These are phyloP conservation scores for Ctenodactylus gundi DNA, from an alignment of 2,113 vertebrate species.

Conservation along the genomic window DNA sequence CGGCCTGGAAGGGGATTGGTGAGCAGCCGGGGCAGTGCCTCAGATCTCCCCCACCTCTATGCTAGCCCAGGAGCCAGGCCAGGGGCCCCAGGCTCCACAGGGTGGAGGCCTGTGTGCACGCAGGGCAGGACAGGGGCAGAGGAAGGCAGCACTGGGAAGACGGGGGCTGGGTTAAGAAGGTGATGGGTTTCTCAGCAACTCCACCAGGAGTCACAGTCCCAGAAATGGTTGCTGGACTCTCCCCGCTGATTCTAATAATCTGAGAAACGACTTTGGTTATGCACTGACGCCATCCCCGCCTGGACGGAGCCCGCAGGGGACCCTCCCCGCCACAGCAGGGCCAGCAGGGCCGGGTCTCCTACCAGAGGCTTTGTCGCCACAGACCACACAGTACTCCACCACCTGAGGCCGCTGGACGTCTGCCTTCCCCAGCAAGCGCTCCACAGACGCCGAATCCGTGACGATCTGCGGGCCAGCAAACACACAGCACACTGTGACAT, in stretches of 20 bases:
- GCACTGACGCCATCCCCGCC: no score
- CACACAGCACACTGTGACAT: neutral
- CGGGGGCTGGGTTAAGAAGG: neutral
- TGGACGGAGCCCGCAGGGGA: no score
- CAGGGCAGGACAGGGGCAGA: neutral
- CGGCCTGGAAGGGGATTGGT: slow-evolving; percentile 86
- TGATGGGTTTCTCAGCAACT: neutral
- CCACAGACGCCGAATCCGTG: slow-evolving; percentile 96
- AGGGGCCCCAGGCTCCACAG: no score
- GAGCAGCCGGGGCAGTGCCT: no score
- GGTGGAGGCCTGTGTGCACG: no score
- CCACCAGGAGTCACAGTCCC: neutral
- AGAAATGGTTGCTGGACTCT: neutral
- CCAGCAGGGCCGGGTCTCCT: no score
- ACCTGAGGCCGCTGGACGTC: slow-evolving; percentile 93
- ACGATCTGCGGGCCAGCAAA: slow-evolving; percentile 89
- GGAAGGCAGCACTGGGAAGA: no score
- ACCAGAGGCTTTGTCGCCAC: slow-evolving; percentile 99
- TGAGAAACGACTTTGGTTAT: slow-evolving; percentile 8
- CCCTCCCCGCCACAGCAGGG: no score
- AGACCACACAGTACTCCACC: slow-evolving; percentile 97
- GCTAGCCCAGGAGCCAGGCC: neutral
- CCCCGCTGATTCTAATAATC: neutral
- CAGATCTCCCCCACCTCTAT: no score
- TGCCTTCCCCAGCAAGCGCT: slow-evolving; percentile 93